These are phyloP conservation scores for Fragum fragum DNA, from an alignment of 2,888 invertebrate species.

Conservation along the genomic window DNA sequence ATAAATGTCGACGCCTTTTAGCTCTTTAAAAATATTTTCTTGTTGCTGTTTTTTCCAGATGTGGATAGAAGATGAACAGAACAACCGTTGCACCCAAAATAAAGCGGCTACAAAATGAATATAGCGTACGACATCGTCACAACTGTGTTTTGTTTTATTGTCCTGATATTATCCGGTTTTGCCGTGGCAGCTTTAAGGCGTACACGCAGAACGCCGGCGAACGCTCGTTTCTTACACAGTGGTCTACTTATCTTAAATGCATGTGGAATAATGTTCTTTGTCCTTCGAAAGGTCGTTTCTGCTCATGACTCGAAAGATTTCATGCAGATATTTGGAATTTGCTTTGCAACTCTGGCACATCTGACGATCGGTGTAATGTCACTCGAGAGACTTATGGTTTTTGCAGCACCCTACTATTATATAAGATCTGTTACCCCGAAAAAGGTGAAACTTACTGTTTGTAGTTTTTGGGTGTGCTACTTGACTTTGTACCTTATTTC, in stretches of 20 bases:
- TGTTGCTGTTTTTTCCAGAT: too few relatives aligned
- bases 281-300: background rate
- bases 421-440: background rate
- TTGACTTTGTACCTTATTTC: background rate
- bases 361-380: background rate
- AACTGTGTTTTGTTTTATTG: background rate
- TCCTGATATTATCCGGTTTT: background rate
- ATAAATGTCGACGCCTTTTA: too few relatives aligned
- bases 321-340: background rate
- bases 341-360: background rate
- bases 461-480: background rate
- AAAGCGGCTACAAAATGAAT: too few relatives aligned
- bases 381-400: background rate
- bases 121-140: background rate
- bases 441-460: background rate
- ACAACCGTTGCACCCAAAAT: too few relatives aligned
- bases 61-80: too few relatives aligned
- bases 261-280: background rate
- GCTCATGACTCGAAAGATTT: background rate
- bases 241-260: background rate
- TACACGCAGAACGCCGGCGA: background rate
- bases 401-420: background rate
- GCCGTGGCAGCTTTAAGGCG: background rate
- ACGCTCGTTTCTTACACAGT: constrained; percentile 1
- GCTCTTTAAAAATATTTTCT: too few relatives aligned